Percentiles rank a stretch among this genome's conserved stretches.
phyloP scores from a whole-genome alignment of 2,888 invertebrate species.

The Heliconius ethilla region DNA sequence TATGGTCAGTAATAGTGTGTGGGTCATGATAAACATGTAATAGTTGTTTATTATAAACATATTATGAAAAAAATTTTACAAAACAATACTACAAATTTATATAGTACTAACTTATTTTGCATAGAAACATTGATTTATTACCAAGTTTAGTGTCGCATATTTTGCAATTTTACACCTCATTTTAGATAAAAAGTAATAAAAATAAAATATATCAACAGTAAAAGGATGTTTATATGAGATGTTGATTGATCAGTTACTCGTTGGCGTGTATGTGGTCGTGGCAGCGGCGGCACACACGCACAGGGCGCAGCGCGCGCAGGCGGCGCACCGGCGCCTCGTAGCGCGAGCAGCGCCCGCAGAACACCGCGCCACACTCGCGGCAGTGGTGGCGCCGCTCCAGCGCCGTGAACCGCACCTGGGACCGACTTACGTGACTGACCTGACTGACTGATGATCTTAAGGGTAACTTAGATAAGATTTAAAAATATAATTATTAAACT shows the following conservation, averaged over 20 bases:
- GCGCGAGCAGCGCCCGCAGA: constrained; percentile 97
- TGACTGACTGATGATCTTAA: too few relatives aligned
- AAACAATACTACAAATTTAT: neutral
- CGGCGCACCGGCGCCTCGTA: constrained; percentile 98
- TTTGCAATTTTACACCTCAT: too few relatives aligned
- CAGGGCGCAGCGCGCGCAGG: constrained; percentile 95
- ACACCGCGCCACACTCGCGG: constrained; percentile 97
- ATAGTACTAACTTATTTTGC: neutral
- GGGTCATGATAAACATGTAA: too few relatives aligned
- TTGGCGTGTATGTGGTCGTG: constrained; percentile 76
- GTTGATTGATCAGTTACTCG: neutral
- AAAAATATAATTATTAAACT: too few relatives aligned
- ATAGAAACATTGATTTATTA: too few relatives aligned
- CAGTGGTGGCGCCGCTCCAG: constrained; percentile 98
- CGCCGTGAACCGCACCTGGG: constrained; percentile 89
- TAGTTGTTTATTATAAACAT: too few relatives aligned
- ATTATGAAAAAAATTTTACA: neutral
- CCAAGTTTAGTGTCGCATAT: too few relatives aligned
- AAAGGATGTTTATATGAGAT: neutral
- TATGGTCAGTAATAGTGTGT: too few relatives aligned
- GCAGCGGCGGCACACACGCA: constrained; percentile 97
- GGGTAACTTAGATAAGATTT: too few relatives aligned
- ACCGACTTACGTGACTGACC: too few relatives aligned
- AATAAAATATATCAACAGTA: neutral
- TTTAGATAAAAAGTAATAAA: too few relatives aligned